Evolutionary conservation across 2,888 invertebrate genomes (phyloP).

Genomic region (Patella pellucida): DNA sequence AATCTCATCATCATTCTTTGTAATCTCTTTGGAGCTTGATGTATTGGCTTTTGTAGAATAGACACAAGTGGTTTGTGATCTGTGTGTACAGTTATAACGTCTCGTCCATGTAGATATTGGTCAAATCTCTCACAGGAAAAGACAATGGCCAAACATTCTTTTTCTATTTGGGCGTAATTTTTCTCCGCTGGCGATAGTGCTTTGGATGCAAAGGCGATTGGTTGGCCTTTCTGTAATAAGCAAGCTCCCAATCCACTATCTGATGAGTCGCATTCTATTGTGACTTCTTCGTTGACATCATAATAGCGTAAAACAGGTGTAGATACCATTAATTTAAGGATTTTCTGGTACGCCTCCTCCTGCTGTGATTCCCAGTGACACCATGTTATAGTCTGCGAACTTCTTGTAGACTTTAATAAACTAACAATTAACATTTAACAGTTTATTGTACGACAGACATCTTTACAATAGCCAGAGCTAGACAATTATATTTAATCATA

Average conservation of each 20-base stretch:
- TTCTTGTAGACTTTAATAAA: no score
- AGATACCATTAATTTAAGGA: conserved; percentile 22
- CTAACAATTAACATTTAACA: no score
- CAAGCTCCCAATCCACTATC: conserved; percentile 33
- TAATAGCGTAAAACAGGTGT: conserved; percentile 30
- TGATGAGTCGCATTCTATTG: conserved; percentile 32
- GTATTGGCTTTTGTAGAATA: conserved; percentile 32
- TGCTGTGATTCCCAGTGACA: conserved; percentile 30
- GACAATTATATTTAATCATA: no score
- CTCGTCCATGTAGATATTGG: conserved; percentile 32
- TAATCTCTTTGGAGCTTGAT: conserved; percentile 32
- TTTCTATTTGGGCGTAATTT: conserved; percentile 42
- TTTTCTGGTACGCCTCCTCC: conserved; percentile 26
- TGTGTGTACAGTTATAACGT: conserved; percentile 25
- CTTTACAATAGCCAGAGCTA: no score
- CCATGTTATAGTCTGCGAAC: no score
- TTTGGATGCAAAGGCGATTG: conserved; percentile 36
- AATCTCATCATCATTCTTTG: conserved; percentile 36
- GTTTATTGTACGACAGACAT: no score
- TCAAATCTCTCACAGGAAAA: conserved; percentile 34
- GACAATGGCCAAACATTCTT: conserved; percentile 40
- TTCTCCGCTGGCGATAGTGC: conserved; percentile 32
- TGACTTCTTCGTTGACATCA: conserved; percentile 27
- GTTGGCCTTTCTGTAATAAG: conserved; percentile 38
- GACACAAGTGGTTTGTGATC: conserved; percentile 39